Conservation (phyloP, 2,888 invertebrate species). For the Chalcis sispes region DNA sequence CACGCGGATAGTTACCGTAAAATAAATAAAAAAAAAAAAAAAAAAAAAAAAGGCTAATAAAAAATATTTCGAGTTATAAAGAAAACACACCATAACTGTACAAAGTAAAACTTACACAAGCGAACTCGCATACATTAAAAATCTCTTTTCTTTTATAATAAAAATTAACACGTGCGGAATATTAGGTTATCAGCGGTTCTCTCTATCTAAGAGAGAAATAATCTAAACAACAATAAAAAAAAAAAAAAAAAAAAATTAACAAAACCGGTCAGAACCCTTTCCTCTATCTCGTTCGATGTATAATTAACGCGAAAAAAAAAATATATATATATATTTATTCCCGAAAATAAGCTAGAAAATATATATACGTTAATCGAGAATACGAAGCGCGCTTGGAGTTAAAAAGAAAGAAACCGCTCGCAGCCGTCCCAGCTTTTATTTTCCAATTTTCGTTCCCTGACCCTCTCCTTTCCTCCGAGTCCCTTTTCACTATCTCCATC, state of each 20-base stretch:
- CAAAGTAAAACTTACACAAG: not conserved
- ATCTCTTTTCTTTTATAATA: not conserved
- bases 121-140: not conserved
- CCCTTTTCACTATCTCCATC: not conserved
- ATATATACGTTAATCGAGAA: too few species aligned
- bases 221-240: too few species aligned
- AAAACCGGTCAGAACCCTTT: not conserved
- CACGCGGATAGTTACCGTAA: not conserved
- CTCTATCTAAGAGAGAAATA: too few species aligned
- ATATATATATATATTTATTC: too few species aligned
- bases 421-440: constrained; percentile 17
- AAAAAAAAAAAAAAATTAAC: too few species aligned
- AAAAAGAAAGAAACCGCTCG: constrained; percentile 5
- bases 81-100: not conserved
- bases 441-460: constrained; percentile 29
- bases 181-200: too few species aligned
- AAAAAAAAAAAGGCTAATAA: not conserved
- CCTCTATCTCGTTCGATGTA: not conserved
- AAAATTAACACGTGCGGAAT: not conserved
- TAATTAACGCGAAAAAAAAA: not conserved
- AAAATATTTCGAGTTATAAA: not conserved
- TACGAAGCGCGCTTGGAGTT: too few species aligned
- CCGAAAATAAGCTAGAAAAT: too few species aligned
- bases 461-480: not conserved
- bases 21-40: not conserved